These are phyloP conservation scores for Lepus europaeus DNA, from an alignment of 2,113 vertebrate species.

Conservation along the genomic window DNA sequence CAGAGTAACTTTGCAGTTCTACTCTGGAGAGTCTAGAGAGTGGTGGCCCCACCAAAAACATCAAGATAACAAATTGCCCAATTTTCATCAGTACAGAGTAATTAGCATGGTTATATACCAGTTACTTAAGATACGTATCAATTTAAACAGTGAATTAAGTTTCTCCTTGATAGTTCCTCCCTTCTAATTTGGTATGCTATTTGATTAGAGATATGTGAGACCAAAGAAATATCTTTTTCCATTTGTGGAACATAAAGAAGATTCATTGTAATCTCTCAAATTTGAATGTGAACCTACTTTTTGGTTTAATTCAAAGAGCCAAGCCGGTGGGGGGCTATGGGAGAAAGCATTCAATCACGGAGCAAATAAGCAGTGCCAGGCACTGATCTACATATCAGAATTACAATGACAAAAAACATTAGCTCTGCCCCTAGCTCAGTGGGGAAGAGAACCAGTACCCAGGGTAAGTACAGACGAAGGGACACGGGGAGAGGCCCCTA, in stretches of 20 bases:
- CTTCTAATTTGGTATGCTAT: not conserved
- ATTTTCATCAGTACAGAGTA: constrained; percentile 13
- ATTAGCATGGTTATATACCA: not conserved
- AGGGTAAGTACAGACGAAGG: not conserved
- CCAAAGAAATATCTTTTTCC: constrained; percentile 11
- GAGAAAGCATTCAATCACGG: not conserved
- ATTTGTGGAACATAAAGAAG: not conserved
- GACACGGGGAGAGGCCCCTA: not conserved
- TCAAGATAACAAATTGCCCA: not conserved
- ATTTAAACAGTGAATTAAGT: constrained; percentile 18
- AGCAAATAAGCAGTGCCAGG: not conserved
- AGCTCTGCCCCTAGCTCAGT: not conserved
- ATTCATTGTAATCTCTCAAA: constrained; percentile 7
- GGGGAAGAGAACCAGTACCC: not conserved
- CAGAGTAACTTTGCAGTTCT: not conserved
- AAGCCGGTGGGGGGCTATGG: not conserved
- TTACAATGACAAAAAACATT: not conserved
- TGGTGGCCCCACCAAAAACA: not conserved
- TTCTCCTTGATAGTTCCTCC: not conserved
- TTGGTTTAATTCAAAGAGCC: constrained; percentile 26
- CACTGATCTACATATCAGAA: not conserved
- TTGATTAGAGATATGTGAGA: not conserved
- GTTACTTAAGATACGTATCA: not conserved
- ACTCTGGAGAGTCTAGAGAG: not conserved
- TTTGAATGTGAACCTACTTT: constrained; percentile 39